Base-by-base conservation (phyloP, 2,113 vertebrate species). In the Sitta europaea region DNA sequence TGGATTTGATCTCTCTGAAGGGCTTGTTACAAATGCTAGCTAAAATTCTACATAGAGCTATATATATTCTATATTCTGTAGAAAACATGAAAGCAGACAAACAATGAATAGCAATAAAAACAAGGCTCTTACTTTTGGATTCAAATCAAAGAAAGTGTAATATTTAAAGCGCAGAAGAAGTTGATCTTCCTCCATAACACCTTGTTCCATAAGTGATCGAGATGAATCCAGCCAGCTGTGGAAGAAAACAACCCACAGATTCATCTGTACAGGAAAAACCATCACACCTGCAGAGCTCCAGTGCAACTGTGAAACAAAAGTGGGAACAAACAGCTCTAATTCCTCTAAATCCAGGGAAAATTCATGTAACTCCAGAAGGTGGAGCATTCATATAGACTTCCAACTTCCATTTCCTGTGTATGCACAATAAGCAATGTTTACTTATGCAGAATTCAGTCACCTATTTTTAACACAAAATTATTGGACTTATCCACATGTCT, bases 111-210 rank as follows among this genome's bases (percentile, higher is more conserved):
- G 72, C 40, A 83, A 71, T 85, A 76, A 90, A 87, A 95, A 51
- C 55, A 68, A 73, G 53, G 21, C 51, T 97, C 98, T 98, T 98
- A 99, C 99, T 98, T 99, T 99, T 85, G 99, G 99, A 97, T 99
- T 99, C 94, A 99, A 98, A 97, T 99, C 99, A 96, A 99, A 99
- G 98, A 99, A 99, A 93, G 98, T 98, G 85, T 99, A 99, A 97
- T 99, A 99, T 97, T 99, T 99, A 97, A 99, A 99, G 78, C 99
- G 99, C 62, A 99, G 94, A 85, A 99, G 90, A 68, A 99, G 98
- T 86, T 98, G 98, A 63, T 99, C 99, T 1, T 99, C 98, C 29
- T 99, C 98, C 81, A 97, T 98, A 74, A 99, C 94, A 31, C 98
- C 98, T 96, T 99, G 99, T 87, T 99, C 99, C 99, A 99, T 99